Evolutionary conservation across 2,888 invertebrate genomes (phyloP).

Genomic region (Lithophane socia): DNA sequence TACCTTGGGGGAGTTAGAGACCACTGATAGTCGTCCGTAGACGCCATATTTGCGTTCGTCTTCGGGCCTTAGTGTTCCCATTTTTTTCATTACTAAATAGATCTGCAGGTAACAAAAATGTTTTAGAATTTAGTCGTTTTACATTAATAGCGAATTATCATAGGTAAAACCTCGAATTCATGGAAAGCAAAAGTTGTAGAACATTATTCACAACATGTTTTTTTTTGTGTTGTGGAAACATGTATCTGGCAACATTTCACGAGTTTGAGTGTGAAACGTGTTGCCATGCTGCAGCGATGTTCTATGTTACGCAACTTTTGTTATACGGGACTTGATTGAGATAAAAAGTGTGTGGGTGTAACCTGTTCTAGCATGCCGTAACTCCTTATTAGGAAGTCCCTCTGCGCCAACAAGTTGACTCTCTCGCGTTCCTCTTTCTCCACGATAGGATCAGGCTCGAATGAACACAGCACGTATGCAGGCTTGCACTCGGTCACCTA

Average conservation of each 20-base stretch:
- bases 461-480: constrained; percentile 87
- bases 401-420: constrained; percentile 91
- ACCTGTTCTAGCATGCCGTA: constrained; percentile 93
- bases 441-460: constrained; percentile 92
- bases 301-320: not conserved
- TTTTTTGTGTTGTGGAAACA: not conserved
- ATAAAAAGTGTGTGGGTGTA: not conserved
- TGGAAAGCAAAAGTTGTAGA: not conserved
- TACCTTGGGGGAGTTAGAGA: constrained; percentile 84
- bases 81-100: constrained; percentile 92
- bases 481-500: constrained; percentile 78
- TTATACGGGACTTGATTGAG: not conserved
- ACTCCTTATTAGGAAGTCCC: constrained; percentile 93
- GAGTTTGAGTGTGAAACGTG: not conserved
- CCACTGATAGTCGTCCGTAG: constrained; percentile 87
- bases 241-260: not conserved
- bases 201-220: not conserved
- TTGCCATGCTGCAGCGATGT: constrained; percentile 8
- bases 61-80: constrained; percentile 91
- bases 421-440: constrained; percentile 94
- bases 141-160: not conserved
- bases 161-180: not conserved
- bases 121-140: not conserved
- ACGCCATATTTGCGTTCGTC: constrained; percentile 92
- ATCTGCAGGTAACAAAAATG: constrained; percentile 76